Base-by-base conservation (phyloP, 2,113 vertebrate genomes). In the Aphyosemion australe region DNA sequence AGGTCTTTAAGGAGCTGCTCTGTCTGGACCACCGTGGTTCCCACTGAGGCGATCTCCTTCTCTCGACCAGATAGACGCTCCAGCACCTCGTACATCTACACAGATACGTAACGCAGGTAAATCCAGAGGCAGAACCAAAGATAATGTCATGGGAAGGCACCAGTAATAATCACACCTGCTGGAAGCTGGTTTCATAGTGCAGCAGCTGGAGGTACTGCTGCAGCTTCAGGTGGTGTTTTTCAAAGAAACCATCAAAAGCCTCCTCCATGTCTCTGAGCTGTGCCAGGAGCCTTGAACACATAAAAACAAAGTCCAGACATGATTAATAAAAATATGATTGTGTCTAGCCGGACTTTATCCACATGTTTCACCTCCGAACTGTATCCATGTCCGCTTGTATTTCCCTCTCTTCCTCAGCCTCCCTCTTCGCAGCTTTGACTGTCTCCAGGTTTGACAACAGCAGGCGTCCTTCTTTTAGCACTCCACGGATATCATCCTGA, bases 201-300 rank as follows among this genome's bases (percentile, higher is more conserved):
- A 95, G 94, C 19, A 98, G 92, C 10, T 98, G 94, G 55, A 96
- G 91, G 74, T 95, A 98, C 59, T 99, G 97, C 58, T 97, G 93
- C 91, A 97, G 94, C 91, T 99, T 99, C 55, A 96, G 89, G 79
- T 98, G 96, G 48, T 99, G 95, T 65, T 99, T 99, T 75, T 98
- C 97, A 92, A 97, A 99, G 92, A 99, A 99, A 61, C 95, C 96
- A 56, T 99, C 97, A 63, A 99, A 99, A 8, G 97, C 97, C 53
- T 86, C 94, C 89, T 99, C 97, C 96, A 97, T 98, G 83, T 99
- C 97, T 49, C 79, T 91, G 52, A 99, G 91, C 89, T 99, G 97
- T 42, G 92, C 88, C 51, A 99, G 91, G 42, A 99, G 94, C 79
- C 97, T 99, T 56, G 48, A 56, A 61, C 15, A 80, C 45, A 77